phyloP scores from a whole-genome alignment of 2,113 vertebrate species.

The Hippocampus barbouri region DNA sequence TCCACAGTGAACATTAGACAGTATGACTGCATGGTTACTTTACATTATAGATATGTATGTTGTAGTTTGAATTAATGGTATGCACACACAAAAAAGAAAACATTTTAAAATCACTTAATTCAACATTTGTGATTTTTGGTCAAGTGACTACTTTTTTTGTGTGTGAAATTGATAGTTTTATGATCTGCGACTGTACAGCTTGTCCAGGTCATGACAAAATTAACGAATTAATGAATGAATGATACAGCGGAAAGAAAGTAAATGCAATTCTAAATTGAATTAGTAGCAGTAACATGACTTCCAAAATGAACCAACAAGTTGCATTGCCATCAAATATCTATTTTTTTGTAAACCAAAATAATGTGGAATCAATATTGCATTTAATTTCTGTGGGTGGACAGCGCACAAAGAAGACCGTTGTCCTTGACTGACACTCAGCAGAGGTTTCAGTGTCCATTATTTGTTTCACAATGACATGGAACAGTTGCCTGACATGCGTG shows the following conservation, averaged over 20 bases:
- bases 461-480: slow-evolving; percentile 77
- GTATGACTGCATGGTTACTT: background rate
- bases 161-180: background rate
- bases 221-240: background rate
- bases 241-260: background rate
- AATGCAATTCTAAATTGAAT: background rate
- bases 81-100: background rate
- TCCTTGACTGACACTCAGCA: slow-evolving; percentile 59
- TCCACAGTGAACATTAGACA: background rate
- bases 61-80: background rate
- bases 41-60: background rate
- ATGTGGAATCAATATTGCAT: slow-evolving; percentile 8
- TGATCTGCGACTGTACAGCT: background rate
- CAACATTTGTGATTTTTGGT: background rate
- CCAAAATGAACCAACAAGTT: background rate
- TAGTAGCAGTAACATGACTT: background rate
- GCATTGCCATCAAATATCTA: background rate
- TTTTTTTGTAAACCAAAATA: background rate
- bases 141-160: no score
- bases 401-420: slow-evolving; percentile 39
- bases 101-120: background rate
- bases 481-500: slow-evolving; percentile 48
- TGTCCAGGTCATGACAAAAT: background rate
- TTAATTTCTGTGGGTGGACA: slow-evolving; percentile 48
- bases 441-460: slow-evolving; percentile 71